Evolutionary conservation across 2,113 vertebrate genomes (phyloP).

Genomic region (Oncorhynchus keta): DNA sequence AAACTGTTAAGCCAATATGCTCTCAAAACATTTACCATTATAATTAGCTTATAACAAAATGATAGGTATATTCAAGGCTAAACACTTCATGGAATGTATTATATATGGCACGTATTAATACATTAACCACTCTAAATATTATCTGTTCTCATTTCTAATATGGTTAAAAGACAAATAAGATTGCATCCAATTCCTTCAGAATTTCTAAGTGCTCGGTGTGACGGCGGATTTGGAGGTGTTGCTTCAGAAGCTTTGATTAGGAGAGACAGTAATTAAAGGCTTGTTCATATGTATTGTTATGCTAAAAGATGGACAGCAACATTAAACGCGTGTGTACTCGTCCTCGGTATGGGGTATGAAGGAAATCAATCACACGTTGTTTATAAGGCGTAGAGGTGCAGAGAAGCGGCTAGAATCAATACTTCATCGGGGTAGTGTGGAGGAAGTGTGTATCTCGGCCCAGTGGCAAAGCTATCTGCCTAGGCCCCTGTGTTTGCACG

Average conservation of each 20-base stretch:
- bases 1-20: no score
- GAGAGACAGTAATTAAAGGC: conserved; percentile 67
- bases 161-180: no score
- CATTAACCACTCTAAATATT: no score
- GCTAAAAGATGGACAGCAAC: conserved; percentile 60
- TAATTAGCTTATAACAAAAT: no score
- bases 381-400: conserved; percentile 23
- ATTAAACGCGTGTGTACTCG: conserved; percentile 60
- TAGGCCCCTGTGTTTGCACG: conserved; percentile 65
- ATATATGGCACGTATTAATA: no score
- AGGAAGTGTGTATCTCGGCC: conserved; percentile 40
- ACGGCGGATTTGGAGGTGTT: conserved; percentile 36
- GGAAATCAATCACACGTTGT: conserved; percentile 70
- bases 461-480: conserved; percentile 41
- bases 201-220: conserved; percentile 13
- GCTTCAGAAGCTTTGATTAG: conserved; percentile 67
- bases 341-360: conserved; percentile 55
- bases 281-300: conserved; percentile 75
- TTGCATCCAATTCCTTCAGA: background rate
- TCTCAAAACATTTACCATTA: no score
- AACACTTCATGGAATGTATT: no score
- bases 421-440: conserved; percentile 36
- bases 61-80: no score
- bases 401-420: conserved; percentile 63
- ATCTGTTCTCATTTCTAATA: no score